Evolutionary conservation across 2,797 vertebrate genomes (phyloP).

Genomic region (Myotis planiceps): DNA sequence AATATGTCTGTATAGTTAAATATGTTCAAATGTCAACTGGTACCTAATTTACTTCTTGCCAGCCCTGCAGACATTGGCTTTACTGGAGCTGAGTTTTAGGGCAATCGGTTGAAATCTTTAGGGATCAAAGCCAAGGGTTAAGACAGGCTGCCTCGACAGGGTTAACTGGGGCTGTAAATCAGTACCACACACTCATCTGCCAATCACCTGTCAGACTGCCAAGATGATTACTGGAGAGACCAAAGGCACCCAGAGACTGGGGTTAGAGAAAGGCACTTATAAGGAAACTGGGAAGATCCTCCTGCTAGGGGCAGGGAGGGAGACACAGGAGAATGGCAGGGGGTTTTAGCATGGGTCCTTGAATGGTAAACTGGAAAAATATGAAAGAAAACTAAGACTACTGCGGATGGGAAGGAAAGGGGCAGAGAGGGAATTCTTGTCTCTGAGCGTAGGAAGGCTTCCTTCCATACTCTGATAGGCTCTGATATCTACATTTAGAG

Average conservation of each 20-base stretch:
- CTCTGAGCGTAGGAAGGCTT: neutral
- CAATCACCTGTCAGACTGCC: neutral
- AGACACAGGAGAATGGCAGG: neutral
- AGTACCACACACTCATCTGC: neutral
- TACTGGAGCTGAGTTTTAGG: neutral
- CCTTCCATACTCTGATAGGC: neutral
- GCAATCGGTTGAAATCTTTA: neutral
- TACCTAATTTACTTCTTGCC: neutral
- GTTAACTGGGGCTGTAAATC: neutral
- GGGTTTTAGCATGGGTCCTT: neutral
- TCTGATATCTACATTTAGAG: neutral
- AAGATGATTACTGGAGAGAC: neutral
- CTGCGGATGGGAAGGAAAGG: neutral
- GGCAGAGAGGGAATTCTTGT: neutral
- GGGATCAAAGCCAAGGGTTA: neutral
- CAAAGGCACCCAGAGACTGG: neutral
- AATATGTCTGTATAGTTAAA: slow-evolving; percentile 12
- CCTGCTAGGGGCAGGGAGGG: neutral
- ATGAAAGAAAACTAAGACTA: neutral
- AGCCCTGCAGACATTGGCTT: neutral
- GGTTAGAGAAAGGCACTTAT: neutral
- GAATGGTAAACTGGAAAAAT: neutral
- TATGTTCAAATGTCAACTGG: slow-evolving; percentile 25
- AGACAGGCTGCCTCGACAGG: neutral
- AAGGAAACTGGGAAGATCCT: neutral